Percentiles rank a stretch among this genome's conserved stretches.
Evolutionary conservation across 1,140 invertebrate species (phyloP).

Genomic region (Apis dorsata): DNA sequence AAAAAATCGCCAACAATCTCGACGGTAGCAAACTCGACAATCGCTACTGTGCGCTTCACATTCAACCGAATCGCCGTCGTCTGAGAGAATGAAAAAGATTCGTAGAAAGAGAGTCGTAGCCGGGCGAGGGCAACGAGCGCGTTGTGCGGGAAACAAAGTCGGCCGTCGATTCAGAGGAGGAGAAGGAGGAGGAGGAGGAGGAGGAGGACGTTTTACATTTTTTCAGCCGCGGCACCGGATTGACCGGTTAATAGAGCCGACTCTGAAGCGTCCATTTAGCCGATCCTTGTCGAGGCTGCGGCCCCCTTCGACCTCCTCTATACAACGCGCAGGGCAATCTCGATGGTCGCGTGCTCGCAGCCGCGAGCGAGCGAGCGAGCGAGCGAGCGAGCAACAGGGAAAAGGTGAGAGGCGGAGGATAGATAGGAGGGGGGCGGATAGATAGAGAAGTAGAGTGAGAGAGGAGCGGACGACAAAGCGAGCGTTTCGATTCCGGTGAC

Average conservation of each 20-base stretch:
- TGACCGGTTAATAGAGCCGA: conserved; percentile 38
- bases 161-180: neutral
- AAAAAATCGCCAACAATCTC: too few species aligned
- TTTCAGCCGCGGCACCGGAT: conserved; percentile 34
- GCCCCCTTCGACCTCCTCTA: conserved; percentile 24
- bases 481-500: conserved; percentile 74
- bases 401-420: conserved; percentile 5
- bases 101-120: neutral
- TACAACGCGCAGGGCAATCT: conserved; percentile 28
- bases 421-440: neutral
- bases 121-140: neutral
- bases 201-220: conserved; percentile 37
- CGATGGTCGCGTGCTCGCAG: conserved; percentile 23
- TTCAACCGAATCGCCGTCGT: neutral
- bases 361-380: neutral
- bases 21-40: neutral
- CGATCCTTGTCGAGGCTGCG: conserved; percentile 5
- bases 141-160: conserved; percentile 21
- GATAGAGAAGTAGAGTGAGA: neutral
- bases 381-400: neutral
- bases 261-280: conserved; percentile 41
- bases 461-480: conserved; percentile 6
- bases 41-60: neutral
- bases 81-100: neutral
- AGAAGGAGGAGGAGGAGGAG: too few species aligned